Evolutionary conservation across 2,888 invertebrate genomes (phyloP).

Genomic region (Dioctria rufipes): DNA sequence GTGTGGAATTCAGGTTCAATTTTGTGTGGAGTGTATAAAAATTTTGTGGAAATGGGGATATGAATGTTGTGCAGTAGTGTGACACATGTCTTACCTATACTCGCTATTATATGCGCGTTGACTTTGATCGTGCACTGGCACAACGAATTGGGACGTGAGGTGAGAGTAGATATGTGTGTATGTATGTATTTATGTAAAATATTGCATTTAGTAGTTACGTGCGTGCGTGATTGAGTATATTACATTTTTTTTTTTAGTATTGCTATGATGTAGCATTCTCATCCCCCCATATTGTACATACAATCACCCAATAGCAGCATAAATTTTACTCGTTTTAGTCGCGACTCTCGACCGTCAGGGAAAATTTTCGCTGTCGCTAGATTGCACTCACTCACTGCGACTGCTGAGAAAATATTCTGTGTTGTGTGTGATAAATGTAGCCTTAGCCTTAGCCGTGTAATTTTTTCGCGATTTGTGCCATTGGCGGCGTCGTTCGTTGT

Average conservation of each 20-base stretch:
- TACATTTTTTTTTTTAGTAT: too few species aligned
- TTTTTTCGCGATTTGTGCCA: conserved; percentile 47
- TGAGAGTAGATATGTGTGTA: background rate
- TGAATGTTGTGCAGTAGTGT: too few species aligned
- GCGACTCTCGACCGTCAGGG: conserved; percentile 35
- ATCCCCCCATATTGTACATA: too few species aligned
- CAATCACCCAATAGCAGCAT: background rate
- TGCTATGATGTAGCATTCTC: too few species aligned
- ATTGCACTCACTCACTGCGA: conserved; percentile 24
- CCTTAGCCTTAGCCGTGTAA: conserved; percentile 51
- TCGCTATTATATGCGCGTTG: too few species aligned
- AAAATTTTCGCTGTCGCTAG: conserved; percentile 35
- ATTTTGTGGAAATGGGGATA: too few species aligned
- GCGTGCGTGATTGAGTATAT: too few species aligned
- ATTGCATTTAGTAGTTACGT: background rate
- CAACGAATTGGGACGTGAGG: conserved; percentile 29
- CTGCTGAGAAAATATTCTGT: conserved; percentile 3
- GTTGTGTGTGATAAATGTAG: conserved; percentile 21
- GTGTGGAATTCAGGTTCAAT: conserved; percentile 8
- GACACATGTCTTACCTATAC: too few species aligned
- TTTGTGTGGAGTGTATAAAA: background rate
- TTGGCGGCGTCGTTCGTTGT: conserved; percentile 27
- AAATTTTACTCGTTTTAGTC: background rate
- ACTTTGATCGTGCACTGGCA: background rate
- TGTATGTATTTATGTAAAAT: conserved; percentile 15